These are phyloP conservation scores for Ianthella basta DNA, from an alignment of 37 sponge, comb jelly and placozoan species.

Conservation along the genomic window DNA sequence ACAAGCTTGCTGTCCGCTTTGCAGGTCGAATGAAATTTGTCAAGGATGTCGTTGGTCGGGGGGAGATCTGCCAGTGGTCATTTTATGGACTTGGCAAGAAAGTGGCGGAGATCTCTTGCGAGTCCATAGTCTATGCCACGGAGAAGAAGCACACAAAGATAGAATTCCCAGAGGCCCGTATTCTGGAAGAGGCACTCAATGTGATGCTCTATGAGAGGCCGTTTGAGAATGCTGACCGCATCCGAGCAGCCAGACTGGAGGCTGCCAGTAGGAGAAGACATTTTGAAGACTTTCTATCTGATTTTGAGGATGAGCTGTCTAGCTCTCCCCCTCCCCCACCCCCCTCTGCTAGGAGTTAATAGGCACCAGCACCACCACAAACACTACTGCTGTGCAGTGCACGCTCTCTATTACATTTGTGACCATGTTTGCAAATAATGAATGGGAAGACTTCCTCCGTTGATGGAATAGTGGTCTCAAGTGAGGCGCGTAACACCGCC, in stretches of 20 bases:
- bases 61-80: constrained; percentile 98
- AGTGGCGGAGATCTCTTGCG: constrained; percentile 94
- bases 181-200: constrained; percentile 94
- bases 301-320: constrained; percentile 36
- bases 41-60: constrained; percentile 94
- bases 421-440: no score
- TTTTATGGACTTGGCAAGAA: constrained; percentile 95
- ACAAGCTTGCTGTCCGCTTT: constrained; percentile 90
- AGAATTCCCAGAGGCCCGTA: constrained; percentile 98
- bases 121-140: constrained; percentile 96
- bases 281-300: constrained; percentile 75
- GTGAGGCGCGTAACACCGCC: no score
- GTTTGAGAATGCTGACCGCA: constrained; percentile 52
- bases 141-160: constrained; percentile 99
- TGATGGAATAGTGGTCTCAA: no score
- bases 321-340: constrained; percentile 25
- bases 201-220: constrained; percentile 90
- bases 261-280: constrained; percentile 55
- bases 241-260: constrained; percentile 46
- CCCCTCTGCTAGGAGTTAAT: constrained; percentile 9
- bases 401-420: no score
- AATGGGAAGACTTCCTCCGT: no score
- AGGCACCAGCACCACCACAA: no score
- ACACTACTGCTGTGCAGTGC: no score
- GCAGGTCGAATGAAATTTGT: constrained; percentile 86